A percentile compares a stretch with the other conserved stretches of the same genome.
Evolutionary conservation across 2,797 vertebrate genomes (phyloP).

Genomic region (Neomorphus geoffroyi): DNA sequence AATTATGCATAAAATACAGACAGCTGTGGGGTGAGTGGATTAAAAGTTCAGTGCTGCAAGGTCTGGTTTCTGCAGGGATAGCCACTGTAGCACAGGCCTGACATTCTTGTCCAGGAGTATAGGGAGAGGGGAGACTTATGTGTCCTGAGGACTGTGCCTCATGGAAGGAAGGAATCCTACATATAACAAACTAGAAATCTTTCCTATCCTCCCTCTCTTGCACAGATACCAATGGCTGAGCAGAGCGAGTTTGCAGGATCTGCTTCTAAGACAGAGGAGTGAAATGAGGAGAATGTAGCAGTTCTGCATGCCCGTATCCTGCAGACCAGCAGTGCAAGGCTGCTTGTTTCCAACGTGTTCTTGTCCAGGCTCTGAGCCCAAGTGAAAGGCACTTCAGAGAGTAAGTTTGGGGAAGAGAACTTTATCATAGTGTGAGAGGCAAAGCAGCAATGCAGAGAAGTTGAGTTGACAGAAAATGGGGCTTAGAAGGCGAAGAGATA

Average conservation of each 20-base stretch:
- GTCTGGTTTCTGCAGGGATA: not conserved
- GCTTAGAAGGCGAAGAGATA: not conserved
- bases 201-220: not conserved
- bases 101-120: fast-evolving
- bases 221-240: not conserved
- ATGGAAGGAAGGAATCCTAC: not conserved
- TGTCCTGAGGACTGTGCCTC: not conserved
- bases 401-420: not conserved
- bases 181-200: not conserved
- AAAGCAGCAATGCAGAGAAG: too few relatives aligned
- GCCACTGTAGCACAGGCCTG: fast-evolving
- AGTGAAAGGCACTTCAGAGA: not conserved
- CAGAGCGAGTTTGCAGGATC: not conserved
- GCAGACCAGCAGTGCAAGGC: not conserved
- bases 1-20: not conserved
- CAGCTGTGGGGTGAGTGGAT: not conserved
- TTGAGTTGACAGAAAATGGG: not conserved
- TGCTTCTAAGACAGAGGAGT: fast-evolving
- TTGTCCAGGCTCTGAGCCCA: not conserved
- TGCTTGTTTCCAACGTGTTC: not conserved
- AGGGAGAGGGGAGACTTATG: not conserved
- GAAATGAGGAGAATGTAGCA: not conserved
- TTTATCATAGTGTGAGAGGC: not conserved
- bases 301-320: fast-evolving
- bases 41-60: not conserved